phyloP scores from a whole-genome alignment of 2,888 invertebrate genomes.

The Coleophora flavipennella region DNA sequence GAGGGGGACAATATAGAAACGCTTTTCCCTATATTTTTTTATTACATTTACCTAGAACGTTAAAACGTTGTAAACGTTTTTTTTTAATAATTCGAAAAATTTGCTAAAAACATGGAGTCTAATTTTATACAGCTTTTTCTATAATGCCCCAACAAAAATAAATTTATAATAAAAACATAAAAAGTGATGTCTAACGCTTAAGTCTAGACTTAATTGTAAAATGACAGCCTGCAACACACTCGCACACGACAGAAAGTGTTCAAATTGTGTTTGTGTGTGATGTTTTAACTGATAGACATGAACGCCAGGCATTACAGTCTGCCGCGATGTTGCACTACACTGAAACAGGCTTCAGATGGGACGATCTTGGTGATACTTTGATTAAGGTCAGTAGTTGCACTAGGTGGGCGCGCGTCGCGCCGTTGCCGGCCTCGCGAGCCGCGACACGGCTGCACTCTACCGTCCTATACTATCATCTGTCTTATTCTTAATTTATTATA shows the following conservation, averaged over 20 bases:
- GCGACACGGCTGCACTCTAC: too few relatives aligned
- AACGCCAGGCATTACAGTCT: background rate
- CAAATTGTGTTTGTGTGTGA: background rate
- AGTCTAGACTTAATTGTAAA: background rate
- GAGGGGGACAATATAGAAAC: slow-evolving; percentile 33
- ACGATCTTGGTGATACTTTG: background rate
- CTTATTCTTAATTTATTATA: slow-evolving; percentile 38
- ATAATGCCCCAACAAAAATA: slow-evolving; percentile 25
- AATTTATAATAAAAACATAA: background rate
- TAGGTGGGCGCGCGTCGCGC: too few relatives aligned
- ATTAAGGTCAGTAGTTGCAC: too few relatives aligned
- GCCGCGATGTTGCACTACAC: slow-evolving; percentile 30
- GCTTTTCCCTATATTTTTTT: background rate
- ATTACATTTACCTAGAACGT: background rate
- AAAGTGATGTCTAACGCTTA: background rate
- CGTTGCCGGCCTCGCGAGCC: too few relatives aligned
- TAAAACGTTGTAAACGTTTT: background rate
- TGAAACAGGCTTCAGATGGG: slow-evolving; percentile 50
- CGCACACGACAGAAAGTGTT: slow-evolving; percentile 1
- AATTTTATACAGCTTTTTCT: slow-evolving; percentile 14
- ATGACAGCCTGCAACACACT: slow-evolving; percentile 11
- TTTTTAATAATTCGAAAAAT: background rate
- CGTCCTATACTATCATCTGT: slow-evolving; percentile 20
- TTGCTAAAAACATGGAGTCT: background rate
- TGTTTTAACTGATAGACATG: background rate